Evolutionary conservation across 2,113 vertebrate species (phyloP), one percentile per base, ranked within the genome.

Genomic region (Struthidea cinerea): DNA sequence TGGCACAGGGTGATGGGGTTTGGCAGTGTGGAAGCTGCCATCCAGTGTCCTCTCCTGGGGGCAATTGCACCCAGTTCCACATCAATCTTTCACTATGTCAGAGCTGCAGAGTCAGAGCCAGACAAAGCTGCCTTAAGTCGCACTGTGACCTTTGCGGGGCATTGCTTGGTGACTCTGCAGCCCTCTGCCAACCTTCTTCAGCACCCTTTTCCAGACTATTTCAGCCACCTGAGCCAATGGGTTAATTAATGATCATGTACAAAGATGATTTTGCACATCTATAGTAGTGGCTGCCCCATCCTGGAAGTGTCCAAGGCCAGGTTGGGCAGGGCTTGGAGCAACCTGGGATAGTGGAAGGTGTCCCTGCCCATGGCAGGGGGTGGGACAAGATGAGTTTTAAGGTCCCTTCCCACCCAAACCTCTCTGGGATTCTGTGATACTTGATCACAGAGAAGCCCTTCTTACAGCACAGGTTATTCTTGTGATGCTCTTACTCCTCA

Each of bases 261-360:
- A 42, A 76, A 74, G 64, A 22, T 14, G 44, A 23, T 76, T 69
- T 84, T 77, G 41, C 26, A 42, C 32, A 35, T 69, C 41, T 35
- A 4, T 14, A 42, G 16, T 63, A 27, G 55, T 55, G 35, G 41
- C 49, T 84, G 18, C 22, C 26, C 35, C 20, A 61, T 49, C 15
- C 63, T 70, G 35, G 26, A 27, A 49, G n/a, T 47, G 63, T 47
- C n/a, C 47, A 55, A 55, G 47, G 61, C 10, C 55, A 32, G 30
- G 21, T 0, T 68, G 46, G 61, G 35, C 0, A 0, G 46, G 0
- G 0, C n/a, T 47, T 76, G 26, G 63, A 83, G 47, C 41, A 61
- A 11, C 26, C n/a, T 33, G 55, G 41, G 32, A 2, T 11, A 35
- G 79, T 63, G 87, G 47, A 23, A 69, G 21, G 18, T 90, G 35